Conservation (phyloP, 2,113 vertebrate species). For the Python bivittatus region DNA sequence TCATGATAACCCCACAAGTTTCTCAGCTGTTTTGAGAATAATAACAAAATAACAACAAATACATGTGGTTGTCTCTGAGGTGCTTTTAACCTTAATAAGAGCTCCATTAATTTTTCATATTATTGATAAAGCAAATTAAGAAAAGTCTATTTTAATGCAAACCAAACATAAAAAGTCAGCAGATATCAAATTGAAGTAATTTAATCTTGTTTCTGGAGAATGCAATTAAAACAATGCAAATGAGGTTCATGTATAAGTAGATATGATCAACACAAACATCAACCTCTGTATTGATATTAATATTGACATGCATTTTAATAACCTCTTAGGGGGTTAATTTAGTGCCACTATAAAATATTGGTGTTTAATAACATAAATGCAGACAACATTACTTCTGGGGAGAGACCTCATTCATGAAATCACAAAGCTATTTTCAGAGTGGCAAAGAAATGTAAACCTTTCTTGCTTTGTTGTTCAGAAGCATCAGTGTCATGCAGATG, state of each 20-base stretch:
- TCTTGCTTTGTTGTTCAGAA: neutral
- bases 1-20: conserved; percentile 42
- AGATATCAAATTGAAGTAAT: conserved; percentile 59
- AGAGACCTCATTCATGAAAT: neutral
- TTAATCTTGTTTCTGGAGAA: conserved; percentile 63
- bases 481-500: neutral
- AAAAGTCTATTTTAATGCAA: conserved; percentile 49
- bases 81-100: conserved; percentile 66
- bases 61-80: conserved; percentile 55
- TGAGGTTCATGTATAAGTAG: conserved; percentile 66
- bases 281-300: conserved; percentile 51
- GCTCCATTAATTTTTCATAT: conserved; percentile 65
- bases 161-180: conserved; percentile 58
- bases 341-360: conserved; percentile 34
- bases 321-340: conserved; percentile 43
- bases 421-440: neutral
- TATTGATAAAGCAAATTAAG: conserved; percentile 69
- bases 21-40: conserved; percentile 33
- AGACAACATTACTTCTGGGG: conserved; percentile 20
- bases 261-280: conserved; percentile 55
- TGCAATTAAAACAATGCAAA: conserved; percentile 68
- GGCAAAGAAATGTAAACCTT: neutral
- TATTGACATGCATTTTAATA: conserved; percentile 54
- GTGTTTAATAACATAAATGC: conserved; percentile 20
- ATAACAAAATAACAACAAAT: conserved; percentile 53